Evolutionary conservation across 2,797 vertebrate genomes (phyloP).

Genomic region (Acomys russatus): DNA sequence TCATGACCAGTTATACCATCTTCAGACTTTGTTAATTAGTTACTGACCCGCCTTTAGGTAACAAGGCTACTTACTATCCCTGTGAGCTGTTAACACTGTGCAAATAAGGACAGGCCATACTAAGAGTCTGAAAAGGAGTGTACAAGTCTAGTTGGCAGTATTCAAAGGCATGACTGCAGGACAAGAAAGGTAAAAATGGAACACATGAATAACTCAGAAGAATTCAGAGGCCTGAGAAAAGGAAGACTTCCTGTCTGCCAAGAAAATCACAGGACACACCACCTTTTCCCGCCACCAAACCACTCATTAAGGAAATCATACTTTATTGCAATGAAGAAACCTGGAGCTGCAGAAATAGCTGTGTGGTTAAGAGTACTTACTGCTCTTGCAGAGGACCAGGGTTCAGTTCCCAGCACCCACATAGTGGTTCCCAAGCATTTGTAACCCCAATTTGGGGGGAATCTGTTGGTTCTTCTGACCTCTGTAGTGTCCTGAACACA

Average conservation of each 20-base stretch:
- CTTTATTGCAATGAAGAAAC: background rate
- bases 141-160: background rate
- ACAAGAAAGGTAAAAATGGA: background rate
- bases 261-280: background rate
- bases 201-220: background rate
- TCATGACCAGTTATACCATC: background rate
- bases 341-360: background rate
- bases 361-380: background rate
- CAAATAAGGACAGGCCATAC: background rate
- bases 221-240: background rate
- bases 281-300: background rate
- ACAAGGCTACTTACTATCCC: background rate
- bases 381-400: background rate
- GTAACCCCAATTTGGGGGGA: background rate
- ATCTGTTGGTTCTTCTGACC: background rate
- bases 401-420: background rate
- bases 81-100: background rate
- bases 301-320: conserved; percentile 6
- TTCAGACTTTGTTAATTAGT: background rate
- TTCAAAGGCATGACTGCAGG: background rate
- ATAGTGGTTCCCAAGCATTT: background rate
- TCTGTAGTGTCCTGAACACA: background rate
- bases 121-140: background rate
- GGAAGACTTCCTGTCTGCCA: background rate
- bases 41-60: background rate